Conservation (phyloP, 2,888 invertebrate genomes). For the Tenthredo notha region DNA sequence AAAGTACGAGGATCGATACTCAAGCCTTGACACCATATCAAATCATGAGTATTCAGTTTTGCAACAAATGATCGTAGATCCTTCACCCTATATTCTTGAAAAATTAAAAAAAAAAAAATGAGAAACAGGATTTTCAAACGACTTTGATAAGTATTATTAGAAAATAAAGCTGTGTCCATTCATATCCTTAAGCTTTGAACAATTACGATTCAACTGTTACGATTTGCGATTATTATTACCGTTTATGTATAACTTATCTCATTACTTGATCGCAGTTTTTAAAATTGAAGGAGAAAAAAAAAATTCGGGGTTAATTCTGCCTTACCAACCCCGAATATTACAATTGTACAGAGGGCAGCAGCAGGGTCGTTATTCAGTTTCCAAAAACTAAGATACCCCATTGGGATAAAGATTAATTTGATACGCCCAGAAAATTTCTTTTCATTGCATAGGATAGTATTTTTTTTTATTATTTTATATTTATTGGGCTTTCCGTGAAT, state of each 20-base stretch:
- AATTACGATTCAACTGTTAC: neutral
- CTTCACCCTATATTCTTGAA: neutral
- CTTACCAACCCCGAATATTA: slow-evolving; percentile 28
- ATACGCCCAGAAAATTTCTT: neutral
- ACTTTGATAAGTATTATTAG: neutral
- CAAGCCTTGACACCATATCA: slow-evolving; percentile 24
- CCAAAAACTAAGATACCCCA: neutral
- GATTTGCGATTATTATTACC: too few species aligned
- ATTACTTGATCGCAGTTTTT: neutral
- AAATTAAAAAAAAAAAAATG: neutral
- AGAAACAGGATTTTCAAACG: neutral
- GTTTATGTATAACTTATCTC: neutral
- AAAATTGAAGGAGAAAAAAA: neutral
- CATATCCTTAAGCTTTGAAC: neutral
- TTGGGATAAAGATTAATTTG: neutral
- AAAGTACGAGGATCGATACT: slow-evolving; percentile 11
- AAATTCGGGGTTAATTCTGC: slow-evolving; percentile 25
- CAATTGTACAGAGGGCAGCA: slow-evolving; percentile 45
- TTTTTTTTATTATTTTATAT: too few species aligned
- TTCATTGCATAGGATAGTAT: too few species aligned
- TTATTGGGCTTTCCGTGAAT: too few species aligned
- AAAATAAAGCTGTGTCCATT: neutral
- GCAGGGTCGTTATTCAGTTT: neutral
- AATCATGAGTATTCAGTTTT: neutral
- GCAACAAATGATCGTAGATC: neutral